Evolutionary conservation across 2,888 invertebrate genomes (phyloP), one percentile per base, ranked within the genome.

Genomic region (Aporophyla nigra): DNA sequence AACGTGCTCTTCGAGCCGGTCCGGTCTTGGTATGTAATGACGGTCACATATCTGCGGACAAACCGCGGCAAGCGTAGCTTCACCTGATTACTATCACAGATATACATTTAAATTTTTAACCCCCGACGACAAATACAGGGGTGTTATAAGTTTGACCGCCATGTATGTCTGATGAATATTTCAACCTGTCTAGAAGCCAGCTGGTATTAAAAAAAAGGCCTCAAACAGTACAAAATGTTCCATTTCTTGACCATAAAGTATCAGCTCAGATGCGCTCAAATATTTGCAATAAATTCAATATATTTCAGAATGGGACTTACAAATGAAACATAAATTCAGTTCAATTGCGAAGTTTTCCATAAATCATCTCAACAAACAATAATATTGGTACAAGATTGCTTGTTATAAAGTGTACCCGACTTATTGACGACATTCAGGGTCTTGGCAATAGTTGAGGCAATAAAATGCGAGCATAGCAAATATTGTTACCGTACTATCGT

Each of bases 401-500:
- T 33, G 21, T 21, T 46, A 33, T 63, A 27, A 65, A 59, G 24
- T 27, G 10, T 24, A 24, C n/a, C 40, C 51, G 24, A 27, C 65
- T 58, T 54, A 53, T 14, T 80, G 59, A 62, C 76, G 63, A 80
- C 66, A 73, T 53, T 53, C n/a, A 16, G 14, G 46, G 10, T 59
- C 40, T 85, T 83, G 85, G 82, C 85, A 74, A 33, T 70, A 51
- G 40, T 12, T 43, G 27, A 49, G 40, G 67, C 33, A 71, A 65
- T 85, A 85, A 82, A 81, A 9, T 71, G 27, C 49, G 40, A 56
- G 40, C 59, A 12, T 59, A 58, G 67, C 70, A 77, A 84, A 85
- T 77, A 77, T 67, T 70, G 62, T 72, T 72, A n/a, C 49, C 53
- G 27, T 75, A 24, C 14, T 21, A 54, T 51, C 84, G 40, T 72